A percentile compares a stretch with the other conserved stretches of the same genome.
phyloP scores from a whole-genome alignment of 2,113 vertebrate genomes.

The Pteropus alecto region DNA sequence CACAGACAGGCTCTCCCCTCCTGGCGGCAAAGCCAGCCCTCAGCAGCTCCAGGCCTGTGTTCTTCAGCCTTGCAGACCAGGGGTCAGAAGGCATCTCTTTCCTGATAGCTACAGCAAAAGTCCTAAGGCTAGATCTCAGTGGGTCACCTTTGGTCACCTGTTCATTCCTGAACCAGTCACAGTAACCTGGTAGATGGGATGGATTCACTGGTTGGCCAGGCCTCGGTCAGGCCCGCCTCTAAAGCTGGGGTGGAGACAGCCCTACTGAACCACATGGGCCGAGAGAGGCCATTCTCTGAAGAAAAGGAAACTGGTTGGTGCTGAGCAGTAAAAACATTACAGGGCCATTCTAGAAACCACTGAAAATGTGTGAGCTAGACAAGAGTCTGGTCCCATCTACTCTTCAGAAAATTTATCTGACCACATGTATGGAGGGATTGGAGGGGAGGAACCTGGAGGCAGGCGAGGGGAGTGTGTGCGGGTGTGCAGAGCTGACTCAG shows the following conservation, averaged over 20 bases:
- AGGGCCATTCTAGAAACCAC: background rate
- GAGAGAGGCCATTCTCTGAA: background rate
- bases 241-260: background rate
- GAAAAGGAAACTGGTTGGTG: background rate
- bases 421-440: no score
- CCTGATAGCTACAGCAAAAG: background rate
- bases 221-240: background rate
- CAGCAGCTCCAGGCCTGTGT: background rate
- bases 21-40: background rate
- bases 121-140: background rate
- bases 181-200: background rate
- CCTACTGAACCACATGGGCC: background rate
- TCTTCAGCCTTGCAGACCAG: background rate
- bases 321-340: background rate
- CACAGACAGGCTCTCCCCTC: background rate
- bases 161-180: background rate
- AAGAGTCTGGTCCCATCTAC: background rate
- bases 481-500: background rate
- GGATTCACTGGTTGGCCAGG: background rate
- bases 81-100: background rate
- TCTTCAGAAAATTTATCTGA: background rate
- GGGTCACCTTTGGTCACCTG: background rate
- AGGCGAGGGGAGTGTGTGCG: background rate
- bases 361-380: background rate
- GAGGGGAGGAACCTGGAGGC: background rate